phyloP scores from a whole-genome alignment of 1,140 invertebrate species.

The Thrips palmi region DNA sequence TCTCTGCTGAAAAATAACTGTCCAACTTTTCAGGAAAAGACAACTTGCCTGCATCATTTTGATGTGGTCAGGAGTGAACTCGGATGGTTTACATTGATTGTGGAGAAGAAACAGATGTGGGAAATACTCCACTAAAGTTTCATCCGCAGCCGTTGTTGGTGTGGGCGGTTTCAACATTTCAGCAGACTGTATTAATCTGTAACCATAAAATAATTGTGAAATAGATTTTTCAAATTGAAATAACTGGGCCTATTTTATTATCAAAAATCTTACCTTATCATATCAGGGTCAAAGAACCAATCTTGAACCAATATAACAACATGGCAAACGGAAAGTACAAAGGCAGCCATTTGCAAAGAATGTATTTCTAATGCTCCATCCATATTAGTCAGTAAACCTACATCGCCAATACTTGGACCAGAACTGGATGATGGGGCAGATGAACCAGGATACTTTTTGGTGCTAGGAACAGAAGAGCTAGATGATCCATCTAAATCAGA shows the following conservation, averaged over 20 bases:
- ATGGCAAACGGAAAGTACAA: slow-evolving; percentile 77
- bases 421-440: not conserved
- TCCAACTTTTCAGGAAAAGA: slow-evolving; percentile 2
- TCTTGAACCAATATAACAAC: slow-evolving; percentile 71
- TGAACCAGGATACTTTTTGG: slow-evolving; percentile 4
- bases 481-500: slow-evolving; percentile 21
- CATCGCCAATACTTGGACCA: slow-evolving; percentile 11
- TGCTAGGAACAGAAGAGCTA: slow-evolving; percentile 9
- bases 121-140: slow-evolving; percentile 46
- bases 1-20: too few relatives aligned
- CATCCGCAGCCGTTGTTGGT: slow-evolving; percentile 39
- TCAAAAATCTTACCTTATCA: slow-evolving; percentile 32
- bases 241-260: not conserved
- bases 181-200: slow-evolving; percentile 59
- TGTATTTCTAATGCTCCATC: slow-evolving; percentile 50
- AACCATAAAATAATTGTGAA: slow-evolving; percentile 14
- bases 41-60: slow-evolving; percentile 41
- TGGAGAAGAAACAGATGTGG: slow-evolving; percentile 60
- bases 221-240: not conserved
- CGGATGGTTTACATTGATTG: slow-evolving; percentile 48
- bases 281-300: slow-evolving; percentile 61
- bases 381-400: not conserved
- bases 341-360: slow-evolving; percentile 60
- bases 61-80: slow-evolving; percentile 44
- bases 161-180: slow-evolving; percentile 70